Evolutionary conservation across 1,140 invertebrate species (phyloP), one percentile per base, ranked within the genome.

Genomic region (Lordiphosa mommai): DNA sequence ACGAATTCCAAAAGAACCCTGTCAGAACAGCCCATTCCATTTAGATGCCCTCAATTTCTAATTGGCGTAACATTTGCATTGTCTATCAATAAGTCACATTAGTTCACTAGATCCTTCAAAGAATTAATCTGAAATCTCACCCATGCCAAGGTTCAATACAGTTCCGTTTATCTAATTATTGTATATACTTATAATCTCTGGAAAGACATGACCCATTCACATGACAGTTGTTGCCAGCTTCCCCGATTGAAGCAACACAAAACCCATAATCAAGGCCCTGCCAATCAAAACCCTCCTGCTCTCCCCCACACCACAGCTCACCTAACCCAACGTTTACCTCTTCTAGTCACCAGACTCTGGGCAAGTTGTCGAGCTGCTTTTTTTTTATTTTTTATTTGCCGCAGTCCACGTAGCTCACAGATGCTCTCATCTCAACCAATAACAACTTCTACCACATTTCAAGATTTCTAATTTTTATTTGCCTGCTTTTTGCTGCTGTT

Each of bases 401-500:
- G 40, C 36, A 44, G 52, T 46, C 36, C 71, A 59, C 71, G 60
- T 68, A 68, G 50, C 48, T 40, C 32, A 68, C 52, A 60, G 63
- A 67, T 67, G 61, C 63, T 67, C 40, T 43, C 40, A 43, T 43
- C 27, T n/a, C 40, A 29, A 17, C 23, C 33, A 52, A 38, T 50
- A 49, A 37, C 69, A 68, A 57, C 69, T 71, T 37, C 52, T 60
- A 58, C 61, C 61, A 53, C 52, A 65, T 56, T 65, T 71, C 65
- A 65, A 76, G 72, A 74, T 74, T 74, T 74, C 72, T 74, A 76
- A 74, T 74, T 74, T 64, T 70, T 76, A 76, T 74, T 70, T 74
- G 55, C 72, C 38, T 56, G 36, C 13, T 38, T 13, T 0, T 1
- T 37, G 34, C 32, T 37, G 47, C 37, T 50, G 57, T 50, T 49